Evolutionary conservation across 2,888 invertebrate genomes (phyloP).

Genomic region (Myopa tessellatipennis): DNA sequence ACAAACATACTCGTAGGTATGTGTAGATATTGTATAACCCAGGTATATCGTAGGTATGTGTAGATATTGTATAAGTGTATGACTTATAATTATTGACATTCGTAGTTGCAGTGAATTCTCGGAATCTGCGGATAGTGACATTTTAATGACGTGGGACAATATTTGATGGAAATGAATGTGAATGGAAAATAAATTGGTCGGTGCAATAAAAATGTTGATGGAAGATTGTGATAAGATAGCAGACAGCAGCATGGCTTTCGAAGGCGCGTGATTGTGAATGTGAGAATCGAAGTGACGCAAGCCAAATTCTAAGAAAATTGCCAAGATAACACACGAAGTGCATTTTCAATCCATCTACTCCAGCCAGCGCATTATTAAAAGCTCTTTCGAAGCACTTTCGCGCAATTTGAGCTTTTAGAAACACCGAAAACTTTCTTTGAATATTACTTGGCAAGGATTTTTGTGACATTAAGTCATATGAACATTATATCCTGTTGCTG

Average conservation of each 20-base stretch:
- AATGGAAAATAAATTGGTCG: background rate
- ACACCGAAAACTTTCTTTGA: no score
- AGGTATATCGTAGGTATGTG: no score
- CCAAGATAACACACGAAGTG: background rate
- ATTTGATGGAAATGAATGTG: background rate
- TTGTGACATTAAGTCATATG: no score
- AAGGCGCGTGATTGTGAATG: background rate
- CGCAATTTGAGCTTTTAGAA: background rate
- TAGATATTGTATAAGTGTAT: background rate
- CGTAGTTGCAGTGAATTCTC: slow-evolving; percentile 50
- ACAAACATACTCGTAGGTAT: no score
- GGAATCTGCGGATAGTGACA: slow-evolving; percentile 55
- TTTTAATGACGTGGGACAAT: slow-evolving; percentile 33
- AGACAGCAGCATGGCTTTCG: background rate
- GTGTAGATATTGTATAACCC: background rate
- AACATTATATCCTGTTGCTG: no score
- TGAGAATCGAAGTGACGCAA: background rate
- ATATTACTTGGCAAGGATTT: no score
- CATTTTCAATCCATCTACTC: background rate
- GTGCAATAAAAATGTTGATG: slow-evolving; percentile 4
- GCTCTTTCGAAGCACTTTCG: background rate
- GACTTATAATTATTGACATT: slow-evolving; percentile 54
- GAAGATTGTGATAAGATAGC: background rate
- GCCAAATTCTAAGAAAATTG: background rate
- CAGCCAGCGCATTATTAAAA: background rate